Base-by-base conservation (phyloP, 2,888 invertebrate species). In the Netelia virgata region DNA sequence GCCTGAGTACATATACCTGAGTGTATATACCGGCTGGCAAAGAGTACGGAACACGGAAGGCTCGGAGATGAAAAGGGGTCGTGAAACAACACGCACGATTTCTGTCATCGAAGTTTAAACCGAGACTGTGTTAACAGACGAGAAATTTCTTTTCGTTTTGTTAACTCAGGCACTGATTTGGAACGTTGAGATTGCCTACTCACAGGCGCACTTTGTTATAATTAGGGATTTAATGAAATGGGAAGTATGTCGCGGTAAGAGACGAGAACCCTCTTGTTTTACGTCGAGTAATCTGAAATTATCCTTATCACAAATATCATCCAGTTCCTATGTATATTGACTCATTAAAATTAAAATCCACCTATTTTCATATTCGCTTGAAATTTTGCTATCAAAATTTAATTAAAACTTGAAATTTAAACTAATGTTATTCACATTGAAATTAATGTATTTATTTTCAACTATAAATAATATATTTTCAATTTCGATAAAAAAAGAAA, bases 71-170 rank as follows among this genome's bases (percentile, higher is more conserved):
- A 77, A 61, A 59, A 57, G 28, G 64, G n/a, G 41, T 14, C 11
- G n/a, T 53, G 55, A 41, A 41, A 41, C 53, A 64, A 64, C 36
- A 64, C 53, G 64, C 64, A 61, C 75, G 64, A 41, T 55, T 64
- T 64, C 36, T 75, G 53, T 64, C 64, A 55, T 75, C 75, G 18
- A 16, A 64, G 36, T 75, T 75, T 64, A 53, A 55, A 20, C 75
- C 55, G 14, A 43, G 41, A 55, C 64, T 75, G 53, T 20, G 28
- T 36, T 64, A 64, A 75, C 64, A 53, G 36, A 53, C 41, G n/a
- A 5, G n/a, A 5, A 8, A 57, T 57, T 47, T 47, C 47, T 10
- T 47, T 47, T 47, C 14, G 36, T 72, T 47, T 75, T 53, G 11
- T 16, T 36, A 53, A 1, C 18, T 9, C 41, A 53, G 20, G 20